These are phyloP conservation scores for Drosophila paranaensis DNA, from an alignment of 2,888 invertebrate genomes.

Conservation along the genomic window DNA sequence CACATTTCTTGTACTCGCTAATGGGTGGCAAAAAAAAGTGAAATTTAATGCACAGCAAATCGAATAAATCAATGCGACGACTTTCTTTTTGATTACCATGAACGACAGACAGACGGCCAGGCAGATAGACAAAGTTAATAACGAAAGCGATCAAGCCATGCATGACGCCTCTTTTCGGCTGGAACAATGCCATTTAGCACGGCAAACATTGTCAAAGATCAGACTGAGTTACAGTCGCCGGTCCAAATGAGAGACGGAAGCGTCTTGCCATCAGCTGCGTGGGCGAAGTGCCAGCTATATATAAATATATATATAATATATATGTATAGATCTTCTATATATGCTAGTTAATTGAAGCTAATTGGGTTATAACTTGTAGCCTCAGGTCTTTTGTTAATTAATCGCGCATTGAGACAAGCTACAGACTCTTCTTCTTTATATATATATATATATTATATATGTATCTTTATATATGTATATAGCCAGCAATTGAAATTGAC, in stretches of 20 bases:
- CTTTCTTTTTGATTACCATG: slow-evolving; percentile 64
- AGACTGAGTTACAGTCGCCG: slow-evolving; percentile 22
- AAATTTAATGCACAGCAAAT: slow-evolving; percentile 41
- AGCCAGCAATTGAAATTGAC: slow-evolving; percentile 24
- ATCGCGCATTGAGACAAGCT: slow-evolving; percentile 25
- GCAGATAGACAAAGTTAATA: slow-evolving; percentile 30
- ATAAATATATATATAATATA: background rate
- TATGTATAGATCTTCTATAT: slow-evolving; percentile 3
- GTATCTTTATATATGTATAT: slow-evolving; percentile 9
- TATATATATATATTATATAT: slow-evolving; percentile 10
- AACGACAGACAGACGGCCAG: background rate
- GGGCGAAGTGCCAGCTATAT: background rate
- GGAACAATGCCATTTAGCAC: slow-evolving; percentile 19
- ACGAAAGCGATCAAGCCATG: slow-evolving; percentile 52
- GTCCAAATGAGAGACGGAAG: slow-evolving; percentile 43
- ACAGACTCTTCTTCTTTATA: background rate
- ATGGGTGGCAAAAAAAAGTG: slow-evolving; percentile 38
- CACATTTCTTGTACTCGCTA: slow-evolving; percentile 27
- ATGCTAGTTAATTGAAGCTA: slow-evolving; percentile 68
- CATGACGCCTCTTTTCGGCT: slow-evolving; percentile 49
- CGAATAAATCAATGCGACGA: slow-evolving; percentile 56
- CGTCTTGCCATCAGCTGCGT: slow-evolving; percentile 18
- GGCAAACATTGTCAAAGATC: slow-evolving; percentile 46
- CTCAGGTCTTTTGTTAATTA: slow-evolving; percentile 52
- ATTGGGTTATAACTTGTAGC: slow-evolving; percentile 69